A percentile compares a stretch with the other conserved stretches of the same genome.
Evolutionary conservation across 2,113 vertebrate genomes (phyloP).

Genomic region (Gopherus flavomarginatus): DNA sequence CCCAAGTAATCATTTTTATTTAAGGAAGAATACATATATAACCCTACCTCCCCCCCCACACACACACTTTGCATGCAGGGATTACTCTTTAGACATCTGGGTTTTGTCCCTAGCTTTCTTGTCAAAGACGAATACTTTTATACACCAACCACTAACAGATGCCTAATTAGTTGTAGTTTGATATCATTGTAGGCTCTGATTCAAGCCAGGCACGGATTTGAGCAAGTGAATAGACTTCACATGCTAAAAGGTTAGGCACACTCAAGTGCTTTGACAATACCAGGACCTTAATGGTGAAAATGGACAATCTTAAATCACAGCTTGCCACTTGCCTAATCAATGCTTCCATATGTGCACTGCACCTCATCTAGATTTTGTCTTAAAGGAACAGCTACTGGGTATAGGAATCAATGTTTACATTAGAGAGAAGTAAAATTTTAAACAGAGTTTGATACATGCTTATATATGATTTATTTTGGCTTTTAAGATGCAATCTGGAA

Average conservation of each 20-base stretch:
- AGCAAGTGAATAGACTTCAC: background rate
- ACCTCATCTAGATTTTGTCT: background rate
- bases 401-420: background rate
- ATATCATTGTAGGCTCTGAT: background rate
- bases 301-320: background rate
- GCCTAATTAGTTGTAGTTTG: conserved; percentile 4
- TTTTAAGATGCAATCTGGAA: background rate
- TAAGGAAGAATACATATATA: conserved; percentile 3
- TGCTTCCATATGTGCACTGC: background rate
- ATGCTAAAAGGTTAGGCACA: background rate
- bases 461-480: background rate
- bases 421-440: background rate
- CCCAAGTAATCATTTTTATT: conserved; percentile 33
- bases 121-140: background rate
- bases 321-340: background rate
- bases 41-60: too few relatives aligned
- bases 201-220: background rate
- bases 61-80: conserved; percentile 15
- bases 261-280: background rate
- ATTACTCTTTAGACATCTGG: conserved; percentile 20
- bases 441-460: background rate
- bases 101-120: background rate
- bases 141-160: background rate
- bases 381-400: background rate
- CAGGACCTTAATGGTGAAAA: conserved; percentile 17